Evolutionary conservation across 2,888 invertebrate species (phyloP).

Genomic region (Rhamnusium bicolor): DNA sequence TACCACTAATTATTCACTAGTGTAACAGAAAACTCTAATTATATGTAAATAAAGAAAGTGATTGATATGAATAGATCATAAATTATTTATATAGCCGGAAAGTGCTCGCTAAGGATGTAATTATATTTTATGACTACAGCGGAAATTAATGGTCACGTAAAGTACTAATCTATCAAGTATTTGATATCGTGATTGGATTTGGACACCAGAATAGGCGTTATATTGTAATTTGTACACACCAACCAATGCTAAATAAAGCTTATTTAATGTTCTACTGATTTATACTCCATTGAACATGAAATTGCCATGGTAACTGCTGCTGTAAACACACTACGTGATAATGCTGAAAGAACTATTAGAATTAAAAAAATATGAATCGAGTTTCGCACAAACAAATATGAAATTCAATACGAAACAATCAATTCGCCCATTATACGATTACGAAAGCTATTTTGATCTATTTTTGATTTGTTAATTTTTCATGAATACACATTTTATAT

Average conservation of each 20-base stretch:
- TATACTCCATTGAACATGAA: constrained; percentile 32
- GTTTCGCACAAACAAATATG: background rate
- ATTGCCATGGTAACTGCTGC: constrained; percentile 30
- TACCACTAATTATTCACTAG: background rate
- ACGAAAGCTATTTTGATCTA: too few relatives aligned
- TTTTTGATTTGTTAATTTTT: too few relatives aligned
- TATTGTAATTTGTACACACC: constrained; percentile 34
- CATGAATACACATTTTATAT: too few relatives aligned
- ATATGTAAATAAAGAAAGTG: constrained; percentile 12
- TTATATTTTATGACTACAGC: constrained; percentile 46
- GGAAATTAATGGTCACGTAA: constrained; percentile 50
- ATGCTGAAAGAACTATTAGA: background rate
- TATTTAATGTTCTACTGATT: constrained; percentile 34
- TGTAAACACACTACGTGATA: background rate
- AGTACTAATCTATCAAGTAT: constrained; percentile 51
- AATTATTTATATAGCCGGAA: constrained; percentile 8
- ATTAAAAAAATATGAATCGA: background rate
- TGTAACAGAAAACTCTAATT: background rate
- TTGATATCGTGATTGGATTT: constrained; percentile 48
- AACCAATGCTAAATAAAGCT: constrained; percentile 18
- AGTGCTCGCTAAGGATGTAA: constrained; percentile 42
- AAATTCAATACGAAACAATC: background rate
- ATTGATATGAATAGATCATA: constrained; percentile 6
- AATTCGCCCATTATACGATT: background rate
- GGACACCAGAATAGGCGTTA: constrained; percentile 37